Evolutionary conservation across 2,797 vertebrate species (phyloP).

Genomic region (Xenentodon cancila): DNA sequence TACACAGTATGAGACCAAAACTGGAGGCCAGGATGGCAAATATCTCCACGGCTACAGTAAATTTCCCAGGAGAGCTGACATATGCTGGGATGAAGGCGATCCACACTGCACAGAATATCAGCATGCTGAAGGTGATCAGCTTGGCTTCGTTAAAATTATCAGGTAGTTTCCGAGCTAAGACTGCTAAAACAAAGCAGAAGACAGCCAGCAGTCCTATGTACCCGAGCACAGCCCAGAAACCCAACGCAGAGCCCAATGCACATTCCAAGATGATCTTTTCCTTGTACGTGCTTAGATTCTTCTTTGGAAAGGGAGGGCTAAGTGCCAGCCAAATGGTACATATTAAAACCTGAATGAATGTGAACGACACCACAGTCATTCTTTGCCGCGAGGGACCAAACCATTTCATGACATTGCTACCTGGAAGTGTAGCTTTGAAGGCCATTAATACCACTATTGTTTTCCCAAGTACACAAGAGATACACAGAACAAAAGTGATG

Average conservation of each 20-base stretch:
- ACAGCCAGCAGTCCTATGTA: constrained; percentile 68
- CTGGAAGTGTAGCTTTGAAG: constrained; percentile 4
- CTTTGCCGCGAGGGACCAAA: constrained; percentile 1
- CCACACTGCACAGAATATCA: constrained; percentile 71
- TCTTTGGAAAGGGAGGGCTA: not conserved
- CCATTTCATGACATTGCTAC: constrained; percentile 3
- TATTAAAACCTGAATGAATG: constrained; percentile 2
- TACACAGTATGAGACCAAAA: constrained; percentile 71
- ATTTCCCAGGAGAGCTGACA: constrained; percentile 77
- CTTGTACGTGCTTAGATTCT: constrained; percentile 2
- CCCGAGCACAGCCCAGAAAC: constrained; percentile 72
- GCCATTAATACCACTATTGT: constrained; percentile 66
- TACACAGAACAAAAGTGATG: constrained; percentile 72
- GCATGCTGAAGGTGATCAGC: constrained; percentile 75
- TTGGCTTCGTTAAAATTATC: constrained; percentile 76
- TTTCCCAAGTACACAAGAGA: constrained; percentile 71
- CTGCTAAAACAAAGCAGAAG: constrained; percentile 67
- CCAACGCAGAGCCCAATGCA: constrained; percentile 67
- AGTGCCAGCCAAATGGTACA: not conserved
- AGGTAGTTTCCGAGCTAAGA: constrained; percentile 71
- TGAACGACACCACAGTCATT: constrained; percentile 1
- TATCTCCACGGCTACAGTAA: constrained; percentile 76
- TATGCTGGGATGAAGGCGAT: constrained; percentile 76
- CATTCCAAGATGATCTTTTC: constrained; percentile 74
- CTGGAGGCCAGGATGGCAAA: constrained; percentile 79